Evolutionary conservation across 2,888 invertebrate species (phyloP).

Genomic region (Pristionchus maxplancki): DNA sequence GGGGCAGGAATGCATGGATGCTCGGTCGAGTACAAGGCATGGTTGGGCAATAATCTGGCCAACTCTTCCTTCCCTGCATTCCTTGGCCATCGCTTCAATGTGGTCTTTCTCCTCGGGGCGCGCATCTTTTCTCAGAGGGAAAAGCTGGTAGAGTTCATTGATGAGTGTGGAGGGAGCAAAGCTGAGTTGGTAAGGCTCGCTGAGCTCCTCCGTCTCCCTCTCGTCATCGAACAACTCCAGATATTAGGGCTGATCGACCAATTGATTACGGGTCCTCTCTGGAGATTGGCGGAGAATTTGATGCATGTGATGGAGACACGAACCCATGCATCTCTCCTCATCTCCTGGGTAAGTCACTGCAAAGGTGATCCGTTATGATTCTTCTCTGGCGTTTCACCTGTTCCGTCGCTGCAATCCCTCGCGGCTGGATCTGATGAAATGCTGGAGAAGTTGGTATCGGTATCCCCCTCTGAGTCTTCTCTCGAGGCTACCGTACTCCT

Average conservation of each 20-base stretch:
- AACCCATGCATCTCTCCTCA: neutral
- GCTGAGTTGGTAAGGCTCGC: neutral
- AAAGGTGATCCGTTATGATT: neutral
- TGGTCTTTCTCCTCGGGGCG: neutral
- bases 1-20: neutral
- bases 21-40: neutral
- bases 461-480: neutral
- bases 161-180: neutral
- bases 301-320: neutral
- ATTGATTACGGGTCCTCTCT: neutral
- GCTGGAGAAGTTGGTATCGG: slow-evolving; percentile 12
- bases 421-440: neutral
- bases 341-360: neutral
- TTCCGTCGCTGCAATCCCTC: neutral
- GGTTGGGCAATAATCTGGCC: neutral
- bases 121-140: neutral
- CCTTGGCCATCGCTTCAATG: no score
- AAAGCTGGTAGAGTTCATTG: neutral
- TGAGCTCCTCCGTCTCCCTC: neutral
- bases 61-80: neutral
- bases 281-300: neutral
- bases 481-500: slow-evolving; percentile 31
- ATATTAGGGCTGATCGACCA: slow-evolving; percentile 11
- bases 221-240: neutral
- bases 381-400: slow-evolving; percentile 2